phyloP scores from a whole-genome alignment of 2,888 invertebrate genomes.

The Bombylius discolor region DNA sequence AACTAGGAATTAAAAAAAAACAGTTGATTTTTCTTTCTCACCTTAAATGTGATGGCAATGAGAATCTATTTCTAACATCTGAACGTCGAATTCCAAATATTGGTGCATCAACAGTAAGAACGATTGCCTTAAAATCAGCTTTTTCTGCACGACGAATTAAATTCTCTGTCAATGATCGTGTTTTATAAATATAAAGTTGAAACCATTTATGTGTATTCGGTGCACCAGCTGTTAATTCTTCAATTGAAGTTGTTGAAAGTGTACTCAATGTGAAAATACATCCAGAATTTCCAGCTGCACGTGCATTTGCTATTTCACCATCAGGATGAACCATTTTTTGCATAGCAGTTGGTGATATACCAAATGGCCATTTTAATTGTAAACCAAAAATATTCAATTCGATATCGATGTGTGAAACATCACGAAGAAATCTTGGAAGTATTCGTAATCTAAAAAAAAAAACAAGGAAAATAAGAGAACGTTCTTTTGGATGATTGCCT shows the following conservation, averaged over 20 bases:
- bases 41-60: constrained; percentile 66
- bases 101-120: constrained; percentile 80
- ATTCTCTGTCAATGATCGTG: constrained; percentile 60
- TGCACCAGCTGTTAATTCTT: constrained; percentile 68
- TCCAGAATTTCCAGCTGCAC: constrained; percentile 65
- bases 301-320: constrained; percentile 72
- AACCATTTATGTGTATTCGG: constrained; percentile 74
- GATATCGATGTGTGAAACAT: constrained; percentile 53
- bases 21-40: constrained; percentile 1
- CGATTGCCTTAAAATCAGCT: constrained; percentile 75
- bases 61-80: constrained; percentile 73
- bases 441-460: constrained; percentile 49
- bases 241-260: constrained; percentile 72
- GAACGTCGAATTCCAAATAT: constrained; percentile 69
- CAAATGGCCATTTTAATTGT: constrained; percentile 57
- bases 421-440: constrained; percentile 61
- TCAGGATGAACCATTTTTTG: constrained; percentile 82
- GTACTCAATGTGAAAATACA: constrained; percentile 76
- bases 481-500: too few relatives aligned
- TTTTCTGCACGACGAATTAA: constrained; percentile 66
- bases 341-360: constrained; percentile 82
- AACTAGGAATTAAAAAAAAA: background rate
- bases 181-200: constrained; percentile 80
- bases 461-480: constrained; percentile 1
- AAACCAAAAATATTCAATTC: constrained; percentile 51